Evolutionary conservation across 2,888 invertebrate species (phyloP), one percentile per base, ranked within the genome.

Genomic region (Alloplasta piceator): DNA sequence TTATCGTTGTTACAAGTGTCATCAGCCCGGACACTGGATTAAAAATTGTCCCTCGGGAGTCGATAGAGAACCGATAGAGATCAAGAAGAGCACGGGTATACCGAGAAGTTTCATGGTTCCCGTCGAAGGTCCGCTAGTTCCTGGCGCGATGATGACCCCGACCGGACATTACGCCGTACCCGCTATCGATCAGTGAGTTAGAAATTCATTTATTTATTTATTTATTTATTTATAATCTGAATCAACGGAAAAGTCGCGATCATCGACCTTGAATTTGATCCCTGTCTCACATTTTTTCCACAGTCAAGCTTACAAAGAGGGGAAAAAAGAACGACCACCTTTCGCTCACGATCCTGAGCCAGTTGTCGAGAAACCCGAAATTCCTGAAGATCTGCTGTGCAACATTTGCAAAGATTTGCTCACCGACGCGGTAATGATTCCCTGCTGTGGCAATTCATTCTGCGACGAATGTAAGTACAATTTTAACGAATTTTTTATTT

Each of bases 381-480:
- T 99, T 73, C 99, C 99, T 0, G 97, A 97, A 83, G 98, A 99
- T 91, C 93, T 99, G 63, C 93, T 97, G 60, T 99, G 99, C 93
- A 96, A 96, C 76, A 95, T 99, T 76, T 99, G 99, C 92, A 95
- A 97, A 68, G 98, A 98, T 92, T 93, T 99, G 52, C 94, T 99
- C 82, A 96, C 96, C 0, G 99, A 99, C 92, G 99, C 99, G 48
- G 98, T 99, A 39, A 97, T 99, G 95, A 98, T 98, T 91, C 98
- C 98, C 0, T 99, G 99, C 92, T 99, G 99, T 92, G 99, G 99
- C 4, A 98, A 98, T 92, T 98, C 98, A 7, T 99, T 98, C 93
- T 99, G 99, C 92, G 99, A 99, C 93, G 99, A 99, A 92, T 99
- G 99, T 97, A 94, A 94, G 95, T 93, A 76, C 9, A 6, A n/a